phyloP scores from a whole-genome alignment of 2,113 vertebrate species.

The Entelurus aequoreus region DNA sequence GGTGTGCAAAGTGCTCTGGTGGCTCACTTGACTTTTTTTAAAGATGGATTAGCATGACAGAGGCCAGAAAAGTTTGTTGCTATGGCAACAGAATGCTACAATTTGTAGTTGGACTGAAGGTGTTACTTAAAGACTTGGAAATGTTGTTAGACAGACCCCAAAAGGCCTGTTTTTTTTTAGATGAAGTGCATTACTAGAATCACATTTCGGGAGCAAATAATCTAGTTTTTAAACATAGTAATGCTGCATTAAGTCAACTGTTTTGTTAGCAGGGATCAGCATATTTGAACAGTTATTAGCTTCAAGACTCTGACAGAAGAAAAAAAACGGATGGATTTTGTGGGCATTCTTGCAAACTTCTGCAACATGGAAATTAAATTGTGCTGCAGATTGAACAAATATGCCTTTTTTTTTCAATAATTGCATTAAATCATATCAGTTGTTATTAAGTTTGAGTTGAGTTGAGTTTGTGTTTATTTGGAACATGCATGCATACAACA shows the following conservation, averaged over 20 bases:
- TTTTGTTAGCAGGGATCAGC: constrained; percentile 15
- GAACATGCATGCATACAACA: too few relatives aligned
- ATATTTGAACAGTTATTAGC: neutral
- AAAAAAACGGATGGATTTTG: neutral
- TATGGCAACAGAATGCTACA: constrained; percentile 68
- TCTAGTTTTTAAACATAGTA: constrained; percentile 17
- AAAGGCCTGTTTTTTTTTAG: constrained; percentile 55
- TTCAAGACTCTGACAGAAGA: constrained; percentile 8
- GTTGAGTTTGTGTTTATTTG: too few relatives aligned
- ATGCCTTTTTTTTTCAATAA: neutral
- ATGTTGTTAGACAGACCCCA: constrained; percentile 55
- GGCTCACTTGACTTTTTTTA: constrained; percentile 65
- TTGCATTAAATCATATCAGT: too few relatives aligned
- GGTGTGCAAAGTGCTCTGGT: constrained; percentile 55
- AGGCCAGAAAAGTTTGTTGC: constrained; percentile 67
- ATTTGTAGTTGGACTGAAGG: constrained; percentile 67
- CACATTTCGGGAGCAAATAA: constrained; percentile 18
- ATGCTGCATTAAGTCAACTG: constrained; percentile 19
- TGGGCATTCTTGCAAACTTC: constrained; percentile 8
- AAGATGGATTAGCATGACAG: constrained; percentile 67
- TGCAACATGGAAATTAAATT: neutral
- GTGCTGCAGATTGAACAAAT: neutral
- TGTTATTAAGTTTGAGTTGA: too few relatives aligned
- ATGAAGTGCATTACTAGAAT: constrained; percentile 37
- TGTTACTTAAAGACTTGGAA: constrained; percentile 61